A percentile compares a stretch with the other conserved stretches of the same genome.
Evolutionary conservation across 2,888 invertebrate genomes (phyloP).

Genomic region (Callyntrura sp.): DNA sequence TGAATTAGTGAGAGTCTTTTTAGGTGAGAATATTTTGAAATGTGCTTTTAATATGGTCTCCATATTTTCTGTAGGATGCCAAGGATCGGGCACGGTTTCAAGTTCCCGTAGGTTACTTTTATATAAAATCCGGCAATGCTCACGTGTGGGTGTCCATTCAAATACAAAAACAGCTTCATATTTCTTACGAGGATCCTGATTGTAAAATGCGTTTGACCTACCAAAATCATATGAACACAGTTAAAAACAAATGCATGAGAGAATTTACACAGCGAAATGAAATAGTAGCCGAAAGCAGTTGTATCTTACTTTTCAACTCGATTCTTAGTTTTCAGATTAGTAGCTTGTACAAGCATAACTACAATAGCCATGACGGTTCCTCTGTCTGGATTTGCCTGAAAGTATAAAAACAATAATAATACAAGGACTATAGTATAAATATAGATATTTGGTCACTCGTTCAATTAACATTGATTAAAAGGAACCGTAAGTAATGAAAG

Average conservation of each 20-base stretch:
- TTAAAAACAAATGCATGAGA: neutral
- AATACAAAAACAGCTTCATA: conserved; percentile 81
- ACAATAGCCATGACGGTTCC: conserved; percentile 87
- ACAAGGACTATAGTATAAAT: no score
- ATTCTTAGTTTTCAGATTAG: conserved; percentile 56
- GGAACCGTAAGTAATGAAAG: no score
- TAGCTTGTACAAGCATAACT: conserved; percentile 87
- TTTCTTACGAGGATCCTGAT: conserved; percentile 64
- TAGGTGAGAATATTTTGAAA: conserved; percentile 36
- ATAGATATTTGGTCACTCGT: no score
- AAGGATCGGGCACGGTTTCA: conserved; percentile 74
- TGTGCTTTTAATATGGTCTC: conserved; percentile 69
- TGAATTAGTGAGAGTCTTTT: conserved; percentile 77
- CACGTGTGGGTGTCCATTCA: conserved; percentile 79
- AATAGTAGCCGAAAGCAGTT: neutral
- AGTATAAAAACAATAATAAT: no score
- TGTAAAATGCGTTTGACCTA: conserved; percentile 17
- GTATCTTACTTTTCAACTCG: conserved; percentile 59
- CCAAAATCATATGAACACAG: neutral
- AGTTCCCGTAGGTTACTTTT: conserved; percentile 79
- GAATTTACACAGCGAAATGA: neutral
- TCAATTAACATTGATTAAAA: no score
- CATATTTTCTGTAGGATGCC: conserved; percentile 82
- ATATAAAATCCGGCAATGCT: conserved; percentile 80
- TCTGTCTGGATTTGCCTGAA: conserved; percentile 87